These are phyloP conservation scores for Drosophila imparisetae DNA, from an alignment of 2,888 invertebrate species.

Conservation along the genomic window DNA sequence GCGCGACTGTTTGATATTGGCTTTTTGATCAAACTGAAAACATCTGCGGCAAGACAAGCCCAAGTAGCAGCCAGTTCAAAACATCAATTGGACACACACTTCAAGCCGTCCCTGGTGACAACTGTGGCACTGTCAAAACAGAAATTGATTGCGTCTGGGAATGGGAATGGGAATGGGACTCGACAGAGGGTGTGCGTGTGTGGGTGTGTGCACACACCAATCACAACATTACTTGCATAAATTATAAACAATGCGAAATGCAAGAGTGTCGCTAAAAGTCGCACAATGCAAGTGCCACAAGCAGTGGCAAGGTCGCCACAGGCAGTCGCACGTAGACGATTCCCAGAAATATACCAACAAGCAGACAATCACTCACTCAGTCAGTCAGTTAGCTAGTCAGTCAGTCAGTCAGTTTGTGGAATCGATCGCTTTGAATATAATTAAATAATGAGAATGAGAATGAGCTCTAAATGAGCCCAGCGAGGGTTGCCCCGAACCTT, in stretches of 20 bases:
- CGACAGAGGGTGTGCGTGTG: slow-evolving; percentile 29
- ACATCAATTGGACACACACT: slow-evolving; percentile 79
- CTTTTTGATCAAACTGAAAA: slow-evolving; percentile 55
- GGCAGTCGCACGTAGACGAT: slow-evolving; percentile 36
- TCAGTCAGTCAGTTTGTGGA: not conserved
- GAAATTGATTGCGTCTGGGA: slow-evolving; percentile 76
- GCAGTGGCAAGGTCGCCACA: slow-evolving; percentile 68
- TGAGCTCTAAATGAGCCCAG: slow-evolving; percentile 54
- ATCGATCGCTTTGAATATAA: slow-evolving; percentile 41
- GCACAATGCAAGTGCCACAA: slow-evolving; percentile 37
- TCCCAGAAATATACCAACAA: slow-evolving; percentile 48
- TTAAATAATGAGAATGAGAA: slow-evolving; percentile 65
- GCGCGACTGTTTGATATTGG: slow-evolving; percentile 49
- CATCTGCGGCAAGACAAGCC: slow-evolving; percentile 34
- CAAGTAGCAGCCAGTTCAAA: slow-evolving; percentile 24
- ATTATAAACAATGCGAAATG: slow-evolving; percentile 62
- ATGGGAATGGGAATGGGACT: slow-evolving; percentile 50
- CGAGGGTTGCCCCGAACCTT: not conserved
- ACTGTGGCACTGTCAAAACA: slow-evolving; percentile 76
- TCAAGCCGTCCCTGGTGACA: slow-evolving; percentile 55
- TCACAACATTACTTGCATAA: slow-evolving; percentile 80
- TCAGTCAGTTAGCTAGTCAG: slow-evolving; percentile 8
- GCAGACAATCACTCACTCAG: slow-evolving; percentile 27
- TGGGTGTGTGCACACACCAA: slow-evolving; percentile 43
- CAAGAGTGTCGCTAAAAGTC: slow-evolving; percentile 52